phyloP scores from a whole-genome alignment of 2,888 invertebrate genomes.

The Parnassius smintheus region DNA sequence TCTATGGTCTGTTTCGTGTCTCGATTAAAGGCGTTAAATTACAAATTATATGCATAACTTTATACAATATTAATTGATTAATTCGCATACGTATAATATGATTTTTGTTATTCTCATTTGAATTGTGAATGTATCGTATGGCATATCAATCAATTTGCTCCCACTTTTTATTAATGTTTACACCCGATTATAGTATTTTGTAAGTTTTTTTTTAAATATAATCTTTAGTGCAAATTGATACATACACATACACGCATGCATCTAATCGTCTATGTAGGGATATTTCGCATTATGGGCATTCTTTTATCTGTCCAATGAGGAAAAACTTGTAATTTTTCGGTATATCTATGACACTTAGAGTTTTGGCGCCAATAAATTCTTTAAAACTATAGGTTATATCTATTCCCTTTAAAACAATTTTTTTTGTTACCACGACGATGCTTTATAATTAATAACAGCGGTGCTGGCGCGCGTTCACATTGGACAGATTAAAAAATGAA shows the following conservation, averaged over 20 bases:
- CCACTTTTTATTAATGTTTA: slow-evolving; percentile 27
- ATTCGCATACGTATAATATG: not conserved
- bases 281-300: slow-evolving; percentile 44
- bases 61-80: not conserved
- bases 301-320: slow-evolving; percentile 52
- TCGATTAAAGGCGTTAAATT: not conserved
- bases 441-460: not conserved
- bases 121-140: slow-evolving; percentile 5
- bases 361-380: too few relatives aligned
- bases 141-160: slow-evolving; percentile 34
- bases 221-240: slow-evolving; percentile 30
- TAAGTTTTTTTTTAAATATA: slow-evolving; percentile 15
- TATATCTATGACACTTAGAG: not conserved
- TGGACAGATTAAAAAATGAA: slow-evolving; percentile 50
- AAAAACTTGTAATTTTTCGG: not conserved
- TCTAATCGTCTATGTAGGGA: slow-evolving; percentile 60
- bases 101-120: slow-evolving; percentile 2
- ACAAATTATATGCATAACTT: slow-evolving; percentile 4
- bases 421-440: too few relatives aligned
- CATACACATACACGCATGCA: slow-evolving; percentile 46
- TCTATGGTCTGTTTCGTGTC: slow-evolving; percentile 19
- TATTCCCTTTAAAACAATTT: too few relatives aligned
- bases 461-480: slow-evolving; percentile 26
- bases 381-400: too few relatives aligned
- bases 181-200: slow-evolving; percentile 25